Base-by-base conservation (phyloP, 1,140 invertebrate genomes). In the Pygmarrhopalites habei region DNA sequence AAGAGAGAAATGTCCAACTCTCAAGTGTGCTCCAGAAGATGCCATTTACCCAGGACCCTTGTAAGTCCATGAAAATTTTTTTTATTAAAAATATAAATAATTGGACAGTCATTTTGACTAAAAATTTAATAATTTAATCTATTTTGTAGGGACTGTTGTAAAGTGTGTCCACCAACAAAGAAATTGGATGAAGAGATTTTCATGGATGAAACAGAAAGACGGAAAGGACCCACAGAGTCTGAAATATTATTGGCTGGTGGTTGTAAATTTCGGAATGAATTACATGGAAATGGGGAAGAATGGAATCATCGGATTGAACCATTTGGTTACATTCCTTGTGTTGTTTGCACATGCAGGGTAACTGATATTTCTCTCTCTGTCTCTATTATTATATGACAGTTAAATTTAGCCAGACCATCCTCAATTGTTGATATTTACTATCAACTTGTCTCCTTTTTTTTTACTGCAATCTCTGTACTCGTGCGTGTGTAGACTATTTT, bases 271-370 rank as follows among this genome's bases (percentile, higher is more conserved):
- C 57, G 66, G 53, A 79, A 83, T 28, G 80, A 81, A 41, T 80
- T 85, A 3, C 82, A 85, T 64, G 81, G 84, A 58, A 92, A 92
- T 72, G 89, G 89, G 12, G 83, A 85, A 69, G 86, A 90, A 72
- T 92, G 89, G 82, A 88, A 92, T 79, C 90, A 90, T 1, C 81
- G 83, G 10, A 80, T 93, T 56, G 85, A 85, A 71, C 74, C 76
- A 10, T 85, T 90, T 69, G 89, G 89, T 14, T 87, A 88, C 72
- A 85, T 89, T 72, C 87, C 88, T 73, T 93, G 90, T 74, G 84
- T 92, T 70, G 88, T 85, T 63, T 93, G 90, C 75, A 81, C 85
- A 67, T 93, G 90, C 80, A 89, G 91, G 81, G 90, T 92, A 77
- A 82, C n/a, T n/a, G n/a, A n/a, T n/a, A n/a, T n/a, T n/a, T n/a